Evolutionary conservation across 2,888 invertebrate species (phyloP), one percentile per base, ranked within the genome.

Genomic region (Tinea semifulvella): DNA sequence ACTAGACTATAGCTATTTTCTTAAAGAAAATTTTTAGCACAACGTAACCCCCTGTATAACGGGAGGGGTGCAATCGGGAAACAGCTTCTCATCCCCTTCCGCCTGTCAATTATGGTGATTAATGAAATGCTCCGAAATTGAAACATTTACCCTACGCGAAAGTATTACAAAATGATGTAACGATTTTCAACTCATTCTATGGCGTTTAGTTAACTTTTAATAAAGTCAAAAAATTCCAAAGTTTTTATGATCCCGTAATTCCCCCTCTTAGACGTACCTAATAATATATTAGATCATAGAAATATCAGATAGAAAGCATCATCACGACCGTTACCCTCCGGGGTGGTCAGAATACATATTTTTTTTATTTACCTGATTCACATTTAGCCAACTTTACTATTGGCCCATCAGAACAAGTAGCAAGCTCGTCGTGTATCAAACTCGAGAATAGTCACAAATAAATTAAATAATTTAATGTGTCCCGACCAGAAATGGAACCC

Each of bases 71-170:
- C 58, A 65, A 60, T 51, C 57, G 61, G 53, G 63, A 65, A 14
- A 18, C 20, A 18, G 27, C 18, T 31, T n/a, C 40, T 17, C 45
- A 65, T 65, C 69, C 69, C 59, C 67, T 63, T 64, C 60, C 20
- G 39, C 19, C 64, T 72, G 79, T 79, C 80, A 80, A 79, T 80
- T 79, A 76, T 64, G 59, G 65, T 76, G 77, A 79, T 79, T 76
- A 80, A 79, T 80, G 77, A 70, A 70, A 58, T 63, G 63, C 63
- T 61, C 60, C 70, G 74, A 76, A 76, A 80, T 79, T 76, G 75
- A 75, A 80, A 73, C 73, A 73, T 74, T 74, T 72, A 74, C 71
- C 71, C 65, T 68, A 65, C 64, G 68, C 62, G 67, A 73, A 71
- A 49, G 72, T 74, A 73, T 75, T 64, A 72, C 65, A 73, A 67